phyloP scores from a whole-genome alignment of 2,797 vertebrate genomes.

The Diglossa cyanea region DNA sequence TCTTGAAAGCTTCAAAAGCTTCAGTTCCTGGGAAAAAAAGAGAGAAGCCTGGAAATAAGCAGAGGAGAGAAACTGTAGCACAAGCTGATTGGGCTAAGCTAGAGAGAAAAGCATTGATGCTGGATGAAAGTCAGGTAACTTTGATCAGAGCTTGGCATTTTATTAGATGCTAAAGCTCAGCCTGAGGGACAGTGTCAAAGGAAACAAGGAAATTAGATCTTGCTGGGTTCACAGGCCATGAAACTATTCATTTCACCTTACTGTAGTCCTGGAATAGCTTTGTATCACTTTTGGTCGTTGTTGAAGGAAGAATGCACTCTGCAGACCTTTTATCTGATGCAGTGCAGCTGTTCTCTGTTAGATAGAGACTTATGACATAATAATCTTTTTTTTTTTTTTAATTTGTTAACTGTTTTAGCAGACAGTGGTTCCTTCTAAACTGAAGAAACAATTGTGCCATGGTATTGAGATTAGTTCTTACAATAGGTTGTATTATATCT shows the following conservation, averaged over 20 bases:
- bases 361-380: not conserved
- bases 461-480: not conserved
- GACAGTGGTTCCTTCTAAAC: not conserved
- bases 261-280: constrained; percentile 1
- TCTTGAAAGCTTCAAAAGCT: not conserved
- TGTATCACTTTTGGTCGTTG: not conserved
- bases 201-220: not conserved
- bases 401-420: constrained; percentile 2
- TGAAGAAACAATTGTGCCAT: not conserved
- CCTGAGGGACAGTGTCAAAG: not conserved
- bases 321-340: constrained; percentile 24
- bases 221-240: not conserved
- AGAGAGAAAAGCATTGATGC: not conserved
- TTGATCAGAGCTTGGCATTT: not conserved
- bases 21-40: not conserved
- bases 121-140: not conserved
- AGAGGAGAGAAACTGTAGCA: not conserved
- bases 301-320: constrained; percentile 13
- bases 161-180: not conserved
- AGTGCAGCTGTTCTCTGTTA: constrained; percentile 33
- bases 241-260: constrained; percentile 31
- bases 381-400: not conserved
- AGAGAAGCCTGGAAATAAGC: not conserved
- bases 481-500: not conserved
- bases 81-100: not conserved